Conservation (phyloP, 2,113 vertebrate species). For the Notarius quadriscutis region DNA sequence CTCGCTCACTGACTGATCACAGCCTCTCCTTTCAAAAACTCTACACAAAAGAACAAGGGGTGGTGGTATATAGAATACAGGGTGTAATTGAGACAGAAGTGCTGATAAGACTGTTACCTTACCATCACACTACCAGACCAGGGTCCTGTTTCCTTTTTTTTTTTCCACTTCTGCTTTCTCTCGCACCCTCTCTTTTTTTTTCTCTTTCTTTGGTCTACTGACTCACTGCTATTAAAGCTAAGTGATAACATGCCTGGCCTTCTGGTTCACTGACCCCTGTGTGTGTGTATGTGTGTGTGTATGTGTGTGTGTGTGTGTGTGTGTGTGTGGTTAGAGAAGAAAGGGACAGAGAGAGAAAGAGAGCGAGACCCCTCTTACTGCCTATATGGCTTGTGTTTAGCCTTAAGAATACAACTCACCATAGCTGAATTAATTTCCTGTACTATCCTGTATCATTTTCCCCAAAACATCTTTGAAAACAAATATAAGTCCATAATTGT, state of each 20-base stretch:
- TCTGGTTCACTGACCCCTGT: slow-evolving; percentile 42
- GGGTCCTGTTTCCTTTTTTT: slow-evolving; percentile 33
- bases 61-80: slow-evolving; percentile 10
- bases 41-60: slow-evolving; percentile 5
- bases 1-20: slow-evolving; percentile 4
- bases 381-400: not conserved
- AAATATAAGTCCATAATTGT: too few species aligned
- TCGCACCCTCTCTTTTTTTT: slow-evolving; percentile 7
- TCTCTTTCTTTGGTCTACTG: slow-evolving; percentile 36
- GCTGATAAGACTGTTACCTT: slow-evolving; percentile 46
- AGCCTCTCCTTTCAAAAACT: slow-evolving; percentile 28
- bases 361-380: not conserved
- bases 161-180: slow-evolving; percentile 4
- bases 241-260: slow-evolving; percentile 52
- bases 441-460: not conserved
- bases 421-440: not conserved
- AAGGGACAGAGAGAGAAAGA: not conserved
- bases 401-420: not conserved
- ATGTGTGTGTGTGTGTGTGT: not conserved
- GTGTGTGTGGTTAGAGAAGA: not conserved
- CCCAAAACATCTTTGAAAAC: not conserved
- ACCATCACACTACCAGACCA: slow-evolving; percentile 39
- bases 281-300: slow-evolving; percentile 27
- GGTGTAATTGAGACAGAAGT: slow-evolving; percentile 49
- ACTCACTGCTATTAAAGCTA: slow-evolving; percentile 47